Base-by-base conservation (phyloP, 2,888 invertebrate genomes). In the Tipula helvola region DNA sequence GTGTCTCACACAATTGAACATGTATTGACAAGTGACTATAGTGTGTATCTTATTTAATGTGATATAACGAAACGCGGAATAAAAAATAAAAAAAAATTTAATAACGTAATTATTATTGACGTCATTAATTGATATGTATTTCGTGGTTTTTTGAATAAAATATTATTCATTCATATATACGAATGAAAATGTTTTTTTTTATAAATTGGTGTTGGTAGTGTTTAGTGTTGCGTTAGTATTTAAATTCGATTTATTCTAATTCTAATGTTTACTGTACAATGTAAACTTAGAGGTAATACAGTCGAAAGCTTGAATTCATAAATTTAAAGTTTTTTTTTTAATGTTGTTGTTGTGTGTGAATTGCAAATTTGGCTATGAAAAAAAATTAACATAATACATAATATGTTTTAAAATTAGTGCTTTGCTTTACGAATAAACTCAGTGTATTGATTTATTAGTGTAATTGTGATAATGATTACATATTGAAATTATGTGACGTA, bases 1-100 rank as follows among this genome's bases (percentile, higher is more conserved):
- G 42, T 42, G 85, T 85, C 85, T 85, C 85, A 85, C 85, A 85
- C 85, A 85, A 85, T 42, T 44, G 41, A 85, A 85, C 41, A 12
- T 85, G 18, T 28, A 39, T 85, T 42, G 85, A 85, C 42, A 85
- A 85, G 18, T 85, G 85, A 85, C 42, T 84, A n/a, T 18, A 8
- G 41, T 28, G 71, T 71, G 71, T 71, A 71, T 71, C 3, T 3
- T 18, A 52, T 16, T 18, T 28, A 28, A 71, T 71, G 71, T 71
- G 71, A 71, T 71, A 71, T 71, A 71, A 71, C 71, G 28, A 28
- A 71, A 71, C 71, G 71, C 18, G 18, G 71, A 71, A 71, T 71
- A 71, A 0, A 71, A 71, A 10, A 52, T 16, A 28, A 71, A 71
- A 71, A 71, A 71, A 71, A 8, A 39, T 39, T 39, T 0, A 39